Base-by-base conservation (phyloP, 2,797 vertebrate genomes). In the Microctenopoma steveboyesi region DNA sequence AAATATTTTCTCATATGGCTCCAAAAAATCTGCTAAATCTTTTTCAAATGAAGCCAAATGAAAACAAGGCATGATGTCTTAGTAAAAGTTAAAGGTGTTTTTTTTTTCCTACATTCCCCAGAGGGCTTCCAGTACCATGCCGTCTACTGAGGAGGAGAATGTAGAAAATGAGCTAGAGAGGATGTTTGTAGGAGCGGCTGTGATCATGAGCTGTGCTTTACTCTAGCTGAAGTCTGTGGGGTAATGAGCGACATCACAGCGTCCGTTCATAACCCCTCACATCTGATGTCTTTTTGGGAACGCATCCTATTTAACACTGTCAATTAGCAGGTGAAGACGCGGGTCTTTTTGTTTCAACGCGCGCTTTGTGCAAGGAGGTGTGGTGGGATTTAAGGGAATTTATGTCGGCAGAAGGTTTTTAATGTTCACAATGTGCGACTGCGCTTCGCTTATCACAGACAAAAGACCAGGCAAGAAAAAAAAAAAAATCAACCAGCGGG, bases 161-260 rank as follows among this genome's bases (percentile, higher is more conserved):
- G 78, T 52, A 48, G 61, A 80, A 69, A 79, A 61, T 4, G 82
- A 81, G 82, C 83, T 75, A 45, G 76, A 51, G 43, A 81, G 70
- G 73, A 77, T 83, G 87, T 87, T 86, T 83, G 80, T 72, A 70
- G 58, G 73, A 76, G 55, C 62, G 51, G 43, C 79, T 85, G 81
- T 87, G 86, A 90, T 90, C 80, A 53, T 6, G 83, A 83, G 82
- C 84, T 54, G 64, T 1, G 75, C 68, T 86, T 85, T 80, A 77
- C 83, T 73, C 67, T 82, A 46, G 42, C 48, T 1, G 37, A 61
- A 79, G 74, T 76, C 83, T 72, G 84, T 52, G 53, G 79, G 75
- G 75, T 88, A 90, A 90, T 79, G 85, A 90, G 86, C 80, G 55
- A 76, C 84, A 82, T 87, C 79, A 82, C 76, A 74, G 81, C 68